A percentile compares a stretch with the other conserved stretches of the same genome.
These are phyloP conservation scores for Sipha flava DNA, from an alignment of 1,140 invertebrate genomes.

Conservation along the genomic window DNA sequence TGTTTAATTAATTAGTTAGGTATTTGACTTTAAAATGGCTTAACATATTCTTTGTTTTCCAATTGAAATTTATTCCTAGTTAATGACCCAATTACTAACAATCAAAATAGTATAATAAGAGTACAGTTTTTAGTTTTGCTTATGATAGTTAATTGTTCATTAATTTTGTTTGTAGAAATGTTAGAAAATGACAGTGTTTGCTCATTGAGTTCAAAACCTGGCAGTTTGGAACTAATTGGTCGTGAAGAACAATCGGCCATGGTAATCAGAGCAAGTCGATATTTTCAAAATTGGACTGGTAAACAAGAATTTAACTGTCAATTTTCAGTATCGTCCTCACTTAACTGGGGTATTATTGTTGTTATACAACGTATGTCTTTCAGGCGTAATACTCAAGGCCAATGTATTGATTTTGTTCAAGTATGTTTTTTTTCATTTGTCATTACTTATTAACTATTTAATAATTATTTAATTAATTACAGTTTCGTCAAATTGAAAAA, in stretches of 20 bases:
- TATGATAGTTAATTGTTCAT: neutral
- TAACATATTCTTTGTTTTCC: too few relatives aligned
- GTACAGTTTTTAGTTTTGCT: neutral
- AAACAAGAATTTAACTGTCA: neutral
- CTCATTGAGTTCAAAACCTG: neutral
- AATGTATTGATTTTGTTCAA: conserved; percentile 18
- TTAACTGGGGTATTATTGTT: neutral
- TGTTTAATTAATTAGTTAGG: too few relatives aligned
- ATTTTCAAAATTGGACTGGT: conserved; percentile 11
- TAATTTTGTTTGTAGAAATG: neutral
- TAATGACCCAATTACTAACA: neutral
- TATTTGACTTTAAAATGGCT: too few relatives aligned
- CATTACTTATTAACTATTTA: neutral
- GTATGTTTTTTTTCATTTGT: neutral
- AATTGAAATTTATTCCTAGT: too few relatives aligned
- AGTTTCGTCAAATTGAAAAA: conserved; percentile 6
- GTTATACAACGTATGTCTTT: conserved; percentile 17
- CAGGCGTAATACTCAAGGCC: neutral
- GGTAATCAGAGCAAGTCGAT: neutral
- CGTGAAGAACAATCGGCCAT: conserved; percentile 15
- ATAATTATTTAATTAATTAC: neutral
- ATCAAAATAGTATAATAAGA: neutral
- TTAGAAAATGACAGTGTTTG: conserved; percentile 24
- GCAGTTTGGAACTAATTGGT: neutral
- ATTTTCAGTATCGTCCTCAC: conserved; percentile 3